Base-by-base conservation (phyloP, 2,888 invertebrate genomes). In the Cosmia pyralina region DNA sequence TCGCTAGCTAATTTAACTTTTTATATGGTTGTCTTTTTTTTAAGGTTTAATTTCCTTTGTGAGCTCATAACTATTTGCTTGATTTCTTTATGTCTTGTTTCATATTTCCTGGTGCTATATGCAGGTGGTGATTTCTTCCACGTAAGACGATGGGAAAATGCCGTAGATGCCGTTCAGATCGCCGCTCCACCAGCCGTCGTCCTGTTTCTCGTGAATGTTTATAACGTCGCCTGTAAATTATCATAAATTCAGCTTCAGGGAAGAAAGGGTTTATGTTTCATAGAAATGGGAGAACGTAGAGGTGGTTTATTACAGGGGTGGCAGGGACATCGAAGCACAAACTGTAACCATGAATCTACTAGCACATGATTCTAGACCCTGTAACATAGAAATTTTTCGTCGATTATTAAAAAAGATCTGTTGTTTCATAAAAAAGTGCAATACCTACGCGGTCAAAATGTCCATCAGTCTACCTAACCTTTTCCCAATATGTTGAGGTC, bases 121-220 rank as follows among this genome's bases (percentile, higher is more conserved):
- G 84, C 95, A 95, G 10, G 95, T 93, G 19, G 95, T 96, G 63
- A 98, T 97, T 93, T 98, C 98, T 96, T 99, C 98, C 13, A 99
- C 99, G 91, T 99, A 99, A 0, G 99, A 99, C 0, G 99, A 99
- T 0, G 99, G 99, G 90, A 99, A 99, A 86, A 99, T 98, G 44
- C 99, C 99, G 79, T 98, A 97, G 80, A 97, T 97, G 59, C 99
- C 98, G 88, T 97, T 97, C 73, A 98, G 96, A 88, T 99, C 98
- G 5, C 99, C 99, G 74, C 98, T 97, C 99, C 99, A 99, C 99
- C 99, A 99, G 53, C 98, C 99, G 89, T 99, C 98, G 50, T 98
- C 98, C 92, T 98, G 98, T 90, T 99, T 99, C 88, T 98, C 98
- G 91, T 98, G 98, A 53, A 99, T 98, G 86, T 97, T 98, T 86